These are phyloP conservation scores for Yponomeuta plumbellus DNA, from an alignment of 2,888 invertebrate genomes.

Conservation along the genomic window DNA sequence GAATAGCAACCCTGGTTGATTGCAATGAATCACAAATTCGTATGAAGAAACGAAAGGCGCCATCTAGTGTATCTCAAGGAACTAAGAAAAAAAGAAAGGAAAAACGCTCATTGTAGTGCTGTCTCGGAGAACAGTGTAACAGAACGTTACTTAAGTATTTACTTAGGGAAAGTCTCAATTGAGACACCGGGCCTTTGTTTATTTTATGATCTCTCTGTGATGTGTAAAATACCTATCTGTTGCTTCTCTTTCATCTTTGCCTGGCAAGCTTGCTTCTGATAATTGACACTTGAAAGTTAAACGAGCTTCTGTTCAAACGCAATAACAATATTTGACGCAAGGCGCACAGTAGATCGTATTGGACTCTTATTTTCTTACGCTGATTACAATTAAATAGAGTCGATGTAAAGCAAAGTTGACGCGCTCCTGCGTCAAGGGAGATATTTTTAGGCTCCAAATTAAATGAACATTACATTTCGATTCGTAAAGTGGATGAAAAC, in stretches of 20 bases:
- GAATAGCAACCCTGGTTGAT: too few species aligned
- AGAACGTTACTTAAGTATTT: too few species aligned
- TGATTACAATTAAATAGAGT: conserved; percentile 1
- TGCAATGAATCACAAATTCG: too few species aligned
- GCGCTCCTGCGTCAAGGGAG: conserved; percentile 2
- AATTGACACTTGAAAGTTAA: conserved; percentile 5
- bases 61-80: too few species aligned
- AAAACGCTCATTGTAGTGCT: too few species aligned
- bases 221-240: not conserved
- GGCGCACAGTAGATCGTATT: not conserved
- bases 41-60: too few species aligned
- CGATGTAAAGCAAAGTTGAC: conserved; percentile 3
- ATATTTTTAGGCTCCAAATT: conserved; percentile 1
- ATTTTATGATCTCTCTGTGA: conserved; percentile 11
- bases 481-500: not conserved
- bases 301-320: not conserved
- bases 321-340: not conserved
- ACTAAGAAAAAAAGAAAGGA: too few species aligned
- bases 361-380: not conserved
- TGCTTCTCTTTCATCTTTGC: not conserved
- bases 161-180: too few species aligned
- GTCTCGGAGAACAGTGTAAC: too few species aligned
- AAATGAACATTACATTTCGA: conserved; percentile 8
- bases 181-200: conserved; percentile 1
- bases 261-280: conserved; percentile 1